A percentile compares a stretch with the other conserved stretches of the same genome.
Conservation (phyloP, 1,140 invertebrate genomes). For the Drosophila asahinai region DNA sequence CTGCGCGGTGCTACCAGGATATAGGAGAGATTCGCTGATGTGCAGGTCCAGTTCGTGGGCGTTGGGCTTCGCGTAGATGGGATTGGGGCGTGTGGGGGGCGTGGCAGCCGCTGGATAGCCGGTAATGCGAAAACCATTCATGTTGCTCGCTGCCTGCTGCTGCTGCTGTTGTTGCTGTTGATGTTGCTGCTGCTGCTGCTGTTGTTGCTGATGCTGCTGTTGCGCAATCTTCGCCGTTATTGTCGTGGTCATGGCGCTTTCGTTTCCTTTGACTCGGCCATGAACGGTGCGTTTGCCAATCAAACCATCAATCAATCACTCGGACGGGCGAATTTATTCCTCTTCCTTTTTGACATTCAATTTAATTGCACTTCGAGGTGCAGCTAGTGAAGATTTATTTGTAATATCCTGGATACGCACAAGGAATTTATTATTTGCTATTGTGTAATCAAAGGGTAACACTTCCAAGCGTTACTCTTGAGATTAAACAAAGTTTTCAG, state of each 20-base stretch:
- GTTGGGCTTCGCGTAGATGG: slow-evolving; percentile 64
- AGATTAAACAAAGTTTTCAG: neutral
- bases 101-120: slow-evolving; percentile 79
- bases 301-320: slow-evolving; percentile 52
- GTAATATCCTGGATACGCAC: slow-evolving; percentile 2
- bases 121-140: slow-evolving; percentile 83
- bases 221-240: slow-evolving; percentile 69
- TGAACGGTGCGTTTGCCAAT: slow-evolving; percentile 49
- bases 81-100: slow-evolving; percentile 57
- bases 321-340: slow-evolving; percentile 29
- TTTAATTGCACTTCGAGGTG: slow-evolving; percentile 47
- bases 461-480: neutral
- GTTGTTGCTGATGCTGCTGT: slow-evolving; percentile 45
- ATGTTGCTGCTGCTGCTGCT: slow-evolving; percentile 33
- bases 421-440: neutral
- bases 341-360: slow-evolving; percentile 33
- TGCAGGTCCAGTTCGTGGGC: slow-evolving; percentile 72
- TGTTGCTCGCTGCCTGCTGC: slow-evolving; percentile 36
- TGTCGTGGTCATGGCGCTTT: slow-evolving; percentile 64
- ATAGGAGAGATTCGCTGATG: slow-evolving; percentile 74
- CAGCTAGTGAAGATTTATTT: slow-evolving; percentile 56
- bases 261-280: slow-evolving; percentile 30
- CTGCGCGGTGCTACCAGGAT: slow-evolving; percentile 66
- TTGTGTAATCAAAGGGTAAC: neutral
- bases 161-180: slow-evolving; percentile 28